phyloP scores from a whole-genome alignment of 2,888 invertebrate genomes.

The Eucera pruinosa region DNA sequence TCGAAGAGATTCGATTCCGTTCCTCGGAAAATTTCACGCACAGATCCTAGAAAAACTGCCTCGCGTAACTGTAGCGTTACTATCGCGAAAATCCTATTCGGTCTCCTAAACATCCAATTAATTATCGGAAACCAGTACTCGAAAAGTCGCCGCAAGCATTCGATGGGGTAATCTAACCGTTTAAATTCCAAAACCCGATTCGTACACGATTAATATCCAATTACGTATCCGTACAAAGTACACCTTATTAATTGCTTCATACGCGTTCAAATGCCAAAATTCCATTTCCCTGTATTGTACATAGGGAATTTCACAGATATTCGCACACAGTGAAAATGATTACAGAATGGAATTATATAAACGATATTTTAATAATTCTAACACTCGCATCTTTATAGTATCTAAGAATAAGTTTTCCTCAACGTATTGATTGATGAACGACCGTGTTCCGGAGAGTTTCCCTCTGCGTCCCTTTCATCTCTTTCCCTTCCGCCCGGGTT shows the following conservation, averaged over 20 bases:
- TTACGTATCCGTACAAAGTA: background rate
- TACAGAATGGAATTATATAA: too few species aligned
- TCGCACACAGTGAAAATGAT: too few species aligned
- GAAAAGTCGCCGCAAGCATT: background rate
- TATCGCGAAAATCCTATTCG: constrained; percentile 22
- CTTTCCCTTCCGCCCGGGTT: background rate
- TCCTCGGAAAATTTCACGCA: constrained; percentile 44
- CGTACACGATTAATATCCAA: constrained; percentile 1
- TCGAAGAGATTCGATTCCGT: constrained; percentile 1
- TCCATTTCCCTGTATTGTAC: background rate
- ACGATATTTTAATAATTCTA: constrained; percentile 22
- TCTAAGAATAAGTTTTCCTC: background rate
- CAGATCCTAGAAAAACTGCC: constrained; percentile 52
- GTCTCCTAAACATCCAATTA: constrained; percentile 14
- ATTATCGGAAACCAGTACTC: constrained; percentile 4
- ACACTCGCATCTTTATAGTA: background rate
- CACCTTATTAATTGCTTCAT: background rate
- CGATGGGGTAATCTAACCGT: constrained; percentile 13
- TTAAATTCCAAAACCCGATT: constrained; percentile 4
- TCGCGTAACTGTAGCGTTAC: constrained; percentile 61
- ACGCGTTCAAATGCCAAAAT: background rate
- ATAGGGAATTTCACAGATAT: too few species aligned
- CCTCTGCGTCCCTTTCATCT: constrained; percentile 22
- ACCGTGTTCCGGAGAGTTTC: constrained; percentile 16
- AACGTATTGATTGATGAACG: constrained; percentile 36